Evolutionary conservation across 2,888 invertebrate species (phyloP).

Genomic region (Heteromyza rotundicornis): DNA sequence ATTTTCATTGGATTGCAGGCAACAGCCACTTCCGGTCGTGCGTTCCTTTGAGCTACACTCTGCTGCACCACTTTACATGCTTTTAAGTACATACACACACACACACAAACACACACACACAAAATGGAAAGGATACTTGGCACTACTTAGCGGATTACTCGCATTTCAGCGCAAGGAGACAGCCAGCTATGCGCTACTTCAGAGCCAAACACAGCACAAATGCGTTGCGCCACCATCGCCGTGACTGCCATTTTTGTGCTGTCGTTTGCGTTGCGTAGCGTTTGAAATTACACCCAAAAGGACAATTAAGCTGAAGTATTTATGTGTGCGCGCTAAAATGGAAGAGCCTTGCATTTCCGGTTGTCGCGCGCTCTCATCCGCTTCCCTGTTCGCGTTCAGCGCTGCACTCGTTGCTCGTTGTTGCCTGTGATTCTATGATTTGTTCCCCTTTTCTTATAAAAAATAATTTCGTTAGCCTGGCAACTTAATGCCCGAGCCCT

Average conservation of each 20-base stretch:
- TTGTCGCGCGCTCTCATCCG: neutral
- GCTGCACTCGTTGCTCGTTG: slow-evolving; percentile 26
- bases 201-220: neutral
- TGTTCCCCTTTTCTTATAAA: neutral
- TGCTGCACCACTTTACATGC: neutral
- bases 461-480: slow-evolving; percentile 53
- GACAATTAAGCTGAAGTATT: slow-evolving; percentile 58
- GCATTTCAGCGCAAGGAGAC: slow-evolving; percentile 17
- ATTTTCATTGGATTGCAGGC: too few species aligned
- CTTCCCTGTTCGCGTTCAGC: neutral
- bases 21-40: neutral
- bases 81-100: neutral
- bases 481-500: slow-evolving; percentile 51
- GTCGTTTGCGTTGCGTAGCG: slow-evolving; percentile 40
- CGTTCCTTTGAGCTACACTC: neutral
- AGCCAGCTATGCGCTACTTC: neutral
- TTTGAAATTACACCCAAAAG: slow-evolving; percentile 59
- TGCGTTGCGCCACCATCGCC: too few species aligned
- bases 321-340: slow-evolving; percentile 36
- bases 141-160: slow-evolving; percentile 22
- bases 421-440: too few species aligned
- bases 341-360: neutral
- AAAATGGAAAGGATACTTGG: slow-evolving; percentile 1
- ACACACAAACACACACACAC: too few species aligned
- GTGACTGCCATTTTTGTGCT: too few species aligned